Evolutionary conservation across 2,888 invertebrate species (phyloP).

Genomic region (Phortica magna): DNA sequence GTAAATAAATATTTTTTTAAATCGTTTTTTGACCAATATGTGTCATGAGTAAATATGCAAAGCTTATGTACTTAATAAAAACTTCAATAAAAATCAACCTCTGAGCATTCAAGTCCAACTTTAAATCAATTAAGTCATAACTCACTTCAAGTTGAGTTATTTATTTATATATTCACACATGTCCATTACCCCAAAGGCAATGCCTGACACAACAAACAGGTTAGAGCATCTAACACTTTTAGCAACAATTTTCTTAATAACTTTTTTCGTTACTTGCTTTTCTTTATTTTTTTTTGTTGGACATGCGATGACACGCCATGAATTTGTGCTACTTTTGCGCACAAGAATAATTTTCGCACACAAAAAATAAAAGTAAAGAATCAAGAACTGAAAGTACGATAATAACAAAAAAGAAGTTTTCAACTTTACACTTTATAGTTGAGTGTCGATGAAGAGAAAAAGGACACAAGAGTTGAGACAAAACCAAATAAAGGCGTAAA

Average conservation of each 20-base stretch:
- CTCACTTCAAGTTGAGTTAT: constrained; percentile 73
- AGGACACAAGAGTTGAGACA: neutral
- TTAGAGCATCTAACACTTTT: neutral
- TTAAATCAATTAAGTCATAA: constrained; percentile 76
- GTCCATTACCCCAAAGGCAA: neutral
- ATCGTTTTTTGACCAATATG: no score
- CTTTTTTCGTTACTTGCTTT: constrained; percentile 15
- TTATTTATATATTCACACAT: neutral
- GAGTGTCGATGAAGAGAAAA: constrained; percentile 4
- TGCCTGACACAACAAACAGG: neutral
- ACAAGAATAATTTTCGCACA: constrained; percentile 16
- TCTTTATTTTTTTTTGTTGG: neutral
- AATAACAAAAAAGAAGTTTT: constrained; percentile 15
- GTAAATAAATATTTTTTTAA: no score
- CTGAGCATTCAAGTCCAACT: constrained; percentile 57
- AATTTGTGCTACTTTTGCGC: neutral
- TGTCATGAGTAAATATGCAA: no score
- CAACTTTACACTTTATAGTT: constrained; percentile 20
- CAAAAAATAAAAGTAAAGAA: neutral
- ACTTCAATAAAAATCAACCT: no score
- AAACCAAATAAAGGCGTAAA: neutral
- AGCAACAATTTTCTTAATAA: constrained; percentile 22
- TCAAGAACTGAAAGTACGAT: neutral
- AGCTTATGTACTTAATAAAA: no score
- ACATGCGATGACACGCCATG: neutral